Base-by-base conservation (phyloP, 2,888 invertebrate species). In the Drosophila tanythrix region DNA sequence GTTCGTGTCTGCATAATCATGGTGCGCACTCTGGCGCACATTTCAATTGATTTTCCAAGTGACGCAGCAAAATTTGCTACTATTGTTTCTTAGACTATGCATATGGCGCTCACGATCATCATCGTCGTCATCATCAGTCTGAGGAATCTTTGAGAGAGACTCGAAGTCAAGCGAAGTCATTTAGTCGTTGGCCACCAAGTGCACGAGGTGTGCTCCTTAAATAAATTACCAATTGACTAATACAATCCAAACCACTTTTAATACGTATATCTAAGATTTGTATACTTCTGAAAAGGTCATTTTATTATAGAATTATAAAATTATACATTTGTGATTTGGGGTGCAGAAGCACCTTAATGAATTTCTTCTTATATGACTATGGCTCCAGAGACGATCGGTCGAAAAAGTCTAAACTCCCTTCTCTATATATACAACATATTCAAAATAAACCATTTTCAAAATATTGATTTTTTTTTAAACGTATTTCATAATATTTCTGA, bases 41-140 rank as follows among this genome's bases (percentile, higher is more conserved):
- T 83, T 88, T 81, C 89, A 90, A 88, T 88, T 90, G 89, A 88
- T 90, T 88, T 88, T 85, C 83, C 86, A 88, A 75, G 90, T 85
- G 85, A 85, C 89, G 88, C 89, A 88, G 87, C 85, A 89, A 73
- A 89, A 88, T 83, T 89, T 85, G 69, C 59, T 68, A 50, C 70
- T 65, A 70, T 70, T 77, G 71, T 69, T 70, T 72, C 61, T 69
- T 76, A 74, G 76, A 72, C 70, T 87, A 87, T 84, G 84, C 86
- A 83, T 88, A 78, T 83, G 89, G 83, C 78, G 83, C 81, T 83
- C 83, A 82, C 85, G 75, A 38, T 56, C 56, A n/a, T 56, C 55
- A 56, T 61, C 67, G 51, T 25, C 60, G 43, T 62, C 60, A 56
- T 61, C 62, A 53, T 25, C 55, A 53, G 60, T 63, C 52, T 50